Evolutionary conservation across 2,888 invertebrate genomes (phyloP), one percentile per base, ranked within the genome.

Genomic region (Mycogona germanica): DNA sequence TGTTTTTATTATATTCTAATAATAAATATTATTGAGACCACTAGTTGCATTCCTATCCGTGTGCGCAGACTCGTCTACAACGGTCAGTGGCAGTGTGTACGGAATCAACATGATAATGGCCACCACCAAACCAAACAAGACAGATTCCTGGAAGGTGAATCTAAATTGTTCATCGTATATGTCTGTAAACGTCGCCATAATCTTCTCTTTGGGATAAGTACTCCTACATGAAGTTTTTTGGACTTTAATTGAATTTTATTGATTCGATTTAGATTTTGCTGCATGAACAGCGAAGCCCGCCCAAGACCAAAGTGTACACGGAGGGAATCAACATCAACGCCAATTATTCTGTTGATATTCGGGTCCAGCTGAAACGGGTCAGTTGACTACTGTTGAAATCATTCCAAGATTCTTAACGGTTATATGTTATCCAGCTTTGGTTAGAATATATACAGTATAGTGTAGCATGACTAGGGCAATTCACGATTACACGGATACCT

Each of bases 81-180:
- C 30, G 25, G 38, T 30, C 2, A 52, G 29, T 28, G 45, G 52
- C 12, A 17, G 12, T 28, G 28, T 32, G 1, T 45, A 42, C 25
- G 42, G 52, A 7, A n/a, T n/a, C n/a, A n/a, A n/a, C n/a, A 21
- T 52, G 26, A 49, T 5, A 2, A 47, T 45, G 26, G 14, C 23
- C 30, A 19, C 45, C n/a, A 32, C 21, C 3, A 2, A 19, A 5
- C 14, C 6, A 2, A 4, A 12, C 23, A 50, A 2, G 17, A 7
- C 40, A 2, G 17, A 17, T 25, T 9, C 25, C 3, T 30, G 50
- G 37, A 26, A 40, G 21, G 40, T 30, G n/a, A 40, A 21, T 19
- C 21, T 5, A 7, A 19, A 5, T 26, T 21, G 2, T 7, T 7
- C 12, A 2, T 40, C 2, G 23, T 40, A 40, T 21, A 40, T 40